Conservation (phyloP, 2,113 vertebrate species). For the Semnopithecus entellus region DNA sequence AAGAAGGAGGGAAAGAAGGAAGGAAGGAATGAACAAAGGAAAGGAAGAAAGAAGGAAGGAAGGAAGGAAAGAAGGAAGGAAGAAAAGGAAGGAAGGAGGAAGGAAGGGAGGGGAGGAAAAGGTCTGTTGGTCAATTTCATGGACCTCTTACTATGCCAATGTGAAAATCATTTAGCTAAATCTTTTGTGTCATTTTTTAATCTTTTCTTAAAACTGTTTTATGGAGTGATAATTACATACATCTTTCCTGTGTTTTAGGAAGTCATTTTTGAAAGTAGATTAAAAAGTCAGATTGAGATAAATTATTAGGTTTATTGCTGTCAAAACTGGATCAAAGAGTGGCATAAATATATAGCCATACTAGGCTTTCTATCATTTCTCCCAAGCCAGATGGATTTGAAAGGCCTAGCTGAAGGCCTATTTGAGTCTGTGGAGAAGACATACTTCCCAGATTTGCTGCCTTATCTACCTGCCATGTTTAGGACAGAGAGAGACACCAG, state of each 20-base stretch:
- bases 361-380: not conserved
- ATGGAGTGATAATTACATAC: not conserved
- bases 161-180: not conserved
- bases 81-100: accelerated
- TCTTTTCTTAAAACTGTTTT: not conserved
- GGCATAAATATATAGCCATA: not conserved
- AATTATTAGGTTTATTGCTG: not conserved
- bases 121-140: not conserved
- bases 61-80: not conserved
- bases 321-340: not conserved
- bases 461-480: not conserved
- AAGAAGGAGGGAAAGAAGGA: accelerated
- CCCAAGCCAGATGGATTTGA: not conserved
- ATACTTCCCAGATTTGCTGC: not conserved
- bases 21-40: accelerated
- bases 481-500: not conserved
- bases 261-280: constrained; percentile 34
- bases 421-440: not conserved
- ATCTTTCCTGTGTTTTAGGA: not conserved
- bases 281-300: not conserved
- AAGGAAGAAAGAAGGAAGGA: not conserved
- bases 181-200: not conserved
- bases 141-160: not conserved
- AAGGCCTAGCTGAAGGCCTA: not conserved
- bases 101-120: not conserved